A percentile compares a stretch with the other conserved stretches of the same genome.
phyloP scores from a whole-genome alignment of 2,888 invertebrate species.

The Cryptocheilus praepositus region DNA sequence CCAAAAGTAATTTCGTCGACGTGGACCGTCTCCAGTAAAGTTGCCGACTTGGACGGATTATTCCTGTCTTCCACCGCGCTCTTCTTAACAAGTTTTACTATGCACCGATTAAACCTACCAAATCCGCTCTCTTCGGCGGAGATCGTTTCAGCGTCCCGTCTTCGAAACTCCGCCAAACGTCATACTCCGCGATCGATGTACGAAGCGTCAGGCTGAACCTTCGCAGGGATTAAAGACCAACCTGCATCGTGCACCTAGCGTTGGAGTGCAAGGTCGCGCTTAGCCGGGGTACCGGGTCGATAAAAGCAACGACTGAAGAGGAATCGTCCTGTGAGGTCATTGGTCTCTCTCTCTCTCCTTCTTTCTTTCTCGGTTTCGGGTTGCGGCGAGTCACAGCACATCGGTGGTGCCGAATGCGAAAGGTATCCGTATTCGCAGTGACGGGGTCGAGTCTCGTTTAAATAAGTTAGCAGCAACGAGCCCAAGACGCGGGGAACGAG shows the following conservation, averaged over 20 bases:
- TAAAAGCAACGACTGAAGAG: constrained; percentile 47
- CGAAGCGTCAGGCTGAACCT: too few relatives aligned
- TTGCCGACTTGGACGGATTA: too few relatives aligned
- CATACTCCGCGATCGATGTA: too few relatives aligned
- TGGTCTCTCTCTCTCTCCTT: constrained; percentile 36
- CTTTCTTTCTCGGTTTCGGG: constrained; percentile 6
- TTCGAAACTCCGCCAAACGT: too few relatives aligned
- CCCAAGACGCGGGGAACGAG: constrained; percentile 23
- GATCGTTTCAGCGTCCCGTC: too few relatives aligned
- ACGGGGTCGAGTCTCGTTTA: constrained; percentile 59
- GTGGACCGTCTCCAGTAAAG: too few relatives aligned
- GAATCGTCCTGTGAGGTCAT: constrained; percentile 51
- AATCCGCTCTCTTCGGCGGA: too few relatives aligned
- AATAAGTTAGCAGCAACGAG: constrained; percentile 57
- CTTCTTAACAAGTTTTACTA: too few relatives aligned
- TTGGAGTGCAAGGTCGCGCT: constrained; percentile 50
- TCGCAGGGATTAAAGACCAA: too few relatives aligned
- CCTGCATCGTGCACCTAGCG: neutral
- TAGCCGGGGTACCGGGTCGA: constrained; percentile 47
- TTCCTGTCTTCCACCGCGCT: too few relatives aligned
- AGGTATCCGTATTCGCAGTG: constrained; percentile 55
- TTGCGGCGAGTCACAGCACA: constrained; percentile 43
- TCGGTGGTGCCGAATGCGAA: constrained; percentile 50
- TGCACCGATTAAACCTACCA: too few relatives aligned
- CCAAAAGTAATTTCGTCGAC: too few relatives aligned